Evolutionary conservation across 1,140 invertebrate species (phyloP).

Genomic region (Polyergus mexicanus): DNA sequence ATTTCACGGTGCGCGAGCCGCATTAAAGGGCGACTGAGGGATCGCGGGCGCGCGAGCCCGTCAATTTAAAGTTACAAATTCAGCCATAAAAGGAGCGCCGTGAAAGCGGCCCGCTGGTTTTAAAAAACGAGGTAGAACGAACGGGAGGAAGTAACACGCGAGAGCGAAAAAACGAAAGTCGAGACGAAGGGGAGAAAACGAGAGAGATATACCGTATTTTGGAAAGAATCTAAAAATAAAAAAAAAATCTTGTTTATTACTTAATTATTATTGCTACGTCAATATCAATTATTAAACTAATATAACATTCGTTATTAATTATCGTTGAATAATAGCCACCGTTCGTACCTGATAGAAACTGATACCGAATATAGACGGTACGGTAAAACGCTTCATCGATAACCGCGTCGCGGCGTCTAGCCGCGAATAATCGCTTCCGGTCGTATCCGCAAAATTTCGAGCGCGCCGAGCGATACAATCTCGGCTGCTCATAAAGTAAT

Average conservation of each 20-base stretch:
- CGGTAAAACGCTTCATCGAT: no score
- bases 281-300: no score
- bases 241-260: no score
- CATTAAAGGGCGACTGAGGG: slow-evolving; percentile 41
- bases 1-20: slow-evolving; percentile 71
- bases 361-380: no score
- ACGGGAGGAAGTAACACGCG: slow-evolving; percentile 1
- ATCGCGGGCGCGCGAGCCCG: slow-evolving; percentile 62
- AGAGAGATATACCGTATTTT: slow-evolving; percentile 3
- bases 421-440: not conserved
- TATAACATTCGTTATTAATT: no score
- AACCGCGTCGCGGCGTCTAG: not conserved
- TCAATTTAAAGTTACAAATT: slow-evolving; percentile 86
- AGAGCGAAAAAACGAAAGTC: slow-evolving; percentile 14
- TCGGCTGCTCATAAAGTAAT: slow-evolving; percentile 83
- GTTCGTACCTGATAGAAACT: no score
- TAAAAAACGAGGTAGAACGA: slow-evolving; percentile 45
- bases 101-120: slow-evolving; percentile 56
- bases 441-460: slow-evolving; percentile 12
- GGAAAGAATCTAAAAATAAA: not conserved
- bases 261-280: no score
- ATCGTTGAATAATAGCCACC: no score
- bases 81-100: slow-evolving; percentile 80
- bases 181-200: not conserved
- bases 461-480: slow-evolving; percentile 66